Base-by-base conservation (phyloP, 2,113 vertebrate species). In the Poicephalus meyeri region DNA sequence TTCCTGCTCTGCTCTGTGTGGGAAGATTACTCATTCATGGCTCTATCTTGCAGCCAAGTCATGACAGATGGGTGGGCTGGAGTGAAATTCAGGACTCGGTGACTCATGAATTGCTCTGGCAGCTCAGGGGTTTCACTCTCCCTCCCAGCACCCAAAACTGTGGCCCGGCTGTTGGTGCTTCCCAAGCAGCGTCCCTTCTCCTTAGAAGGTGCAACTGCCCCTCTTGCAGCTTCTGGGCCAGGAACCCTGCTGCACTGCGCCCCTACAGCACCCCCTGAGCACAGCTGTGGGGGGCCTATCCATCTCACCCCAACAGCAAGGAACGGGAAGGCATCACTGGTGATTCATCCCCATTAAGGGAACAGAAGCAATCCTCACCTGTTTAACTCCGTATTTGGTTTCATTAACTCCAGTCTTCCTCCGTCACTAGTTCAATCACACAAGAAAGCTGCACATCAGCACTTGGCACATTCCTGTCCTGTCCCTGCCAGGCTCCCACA, bases 31-130 rank as follows among this genome's bases (percentile, higher is more conserved):
- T 94, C 93, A 77, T 77, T 89, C 91, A 86, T 21, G 28, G 58
- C 87, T 87, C 81, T 83, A 81, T 83, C 89, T 94, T 86, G 58
- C 79, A 96, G 95, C 93, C 91, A 88, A 91, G 87, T 13, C 84
- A 53, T 93, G 93, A 83, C 91, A 90, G 91, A 65, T 85, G 89
- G 94, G 89, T 90, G 88, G 94, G 89, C 7, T 91, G 93, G 16
- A 86, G 81, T 47, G 64, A 92, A 95, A 92, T 88, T 47, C 71
- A 6, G 91, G 93, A 77, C 18, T 39, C 0, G 0, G 88, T 91
- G 93, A 96, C 88, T 93, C 87, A 82, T 21, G 25, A 60, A 79
- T 55, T 55, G 52, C 52, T 84, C 76, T 8, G 1, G 41, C 3
- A 3, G 47, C 58, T 81, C 74, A 15, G 46, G 53, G 91, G 47